Evolutionary conservation across 30 jellyfish, hydroid and myxozoan genomes (phyloP), one percentile per base, ranked within the genome.

Genomic region (Aurelia sp.): DNA sequence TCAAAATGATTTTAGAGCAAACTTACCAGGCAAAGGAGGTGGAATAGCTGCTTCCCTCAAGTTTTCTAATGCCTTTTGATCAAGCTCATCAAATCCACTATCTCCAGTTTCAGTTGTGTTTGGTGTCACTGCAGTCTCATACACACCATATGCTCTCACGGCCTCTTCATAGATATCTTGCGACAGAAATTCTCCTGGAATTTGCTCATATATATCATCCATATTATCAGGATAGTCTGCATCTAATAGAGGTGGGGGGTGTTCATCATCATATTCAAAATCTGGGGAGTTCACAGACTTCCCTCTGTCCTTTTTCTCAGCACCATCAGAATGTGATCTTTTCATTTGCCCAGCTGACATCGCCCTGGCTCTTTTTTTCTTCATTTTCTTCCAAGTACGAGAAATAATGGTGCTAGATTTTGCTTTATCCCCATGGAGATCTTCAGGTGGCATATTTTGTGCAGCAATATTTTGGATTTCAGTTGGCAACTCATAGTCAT

Each of bases 21-120:
- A 3, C 47, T 66, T 71, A 82, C 92, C 92, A 69, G 92, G 97
- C 53, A 93, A 67, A 22, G 97, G 97, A 0, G 98, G 98, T 37
- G 98, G 98, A 2, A 41, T 86, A 17, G 86, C 41, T 23, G 76
- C 30, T 57, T 66, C 83, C 21, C 94, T 61, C 62, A 73, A 30
- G 27, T 52, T 62, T 10, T 85, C 89, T 66, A 85, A 33, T 31
- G 75, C 89, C 68, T 73, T 85, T 47, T 78, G 93, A 62, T 92
- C 98, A 58, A 59, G 62, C 70, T 92, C 98, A 62, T 81, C 98
- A 76, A 92, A 92, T 35, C 98, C 98, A 77, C 98, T 92, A 41
- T 85, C 94, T 13, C 80, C 83, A 13, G 82, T 62, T 37, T 85
- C 94, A 22, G 74, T 31, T 7, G 83, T n/a, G 5, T 62, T 48